Evolutionary conservation across 2,888 invertebrate genomes (phyloP).

Genomic region (Cepaea hortensis): DNA sequence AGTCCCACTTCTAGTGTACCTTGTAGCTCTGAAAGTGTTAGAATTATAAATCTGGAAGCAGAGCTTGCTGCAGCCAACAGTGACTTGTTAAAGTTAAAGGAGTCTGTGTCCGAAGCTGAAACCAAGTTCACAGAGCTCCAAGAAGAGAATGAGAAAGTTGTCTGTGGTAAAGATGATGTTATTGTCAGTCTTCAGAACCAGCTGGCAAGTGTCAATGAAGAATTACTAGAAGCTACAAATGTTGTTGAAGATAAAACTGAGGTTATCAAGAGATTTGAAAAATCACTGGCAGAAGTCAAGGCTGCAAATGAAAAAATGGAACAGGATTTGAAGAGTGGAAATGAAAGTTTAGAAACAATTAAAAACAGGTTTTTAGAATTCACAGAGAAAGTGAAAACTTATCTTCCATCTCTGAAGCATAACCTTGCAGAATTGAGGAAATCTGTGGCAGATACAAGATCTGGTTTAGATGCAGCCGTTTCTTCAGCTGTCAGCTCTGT

Average conservation of each 20-base stretch:
- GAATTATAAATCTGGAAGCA: constrained; percentile 19
- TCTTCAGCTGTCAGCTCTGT: constrained; percentile 19
- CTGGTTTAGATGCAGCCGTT: constrained; percentile 13
- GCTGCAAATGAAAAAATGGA: background rate
- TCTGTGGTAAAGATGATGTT: constrained; percentile 11
- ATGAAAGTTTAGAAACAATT: constrained; percentile 21
- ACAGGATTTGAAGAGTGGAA: constrained; percentile 11
- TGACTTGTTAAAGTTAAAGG: constrained; percentile 22
- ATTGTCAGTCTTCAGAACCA: constrained; percentile 28
- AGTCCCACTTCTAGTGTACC: background rate
- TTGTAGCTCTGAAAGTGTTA: background rate
- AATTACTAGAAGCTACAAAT: constrained; percentile 1
- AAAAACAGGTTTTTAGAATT: constrained; percentile 20
- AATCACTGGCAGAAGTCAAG: background rate
- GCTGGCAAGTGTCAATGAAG: background rate
- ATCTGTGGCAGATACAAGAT: constrained; percentile 12
- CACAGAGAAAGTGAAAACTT: constrained; percentile 17
- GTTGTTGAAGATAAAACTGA: background rate
- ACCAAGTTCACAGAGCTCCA: background rate
- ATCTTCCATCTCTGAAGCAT: constrained; percentile 32
- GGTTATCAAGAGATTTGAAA: constrained; percentile 18
- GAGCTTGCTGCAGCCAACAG: background rate
- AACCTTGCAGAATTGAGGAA: constrained; percentile 32
- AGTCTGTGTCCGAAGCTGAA: constrained; percentile 22
- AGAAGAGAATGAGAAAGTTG: constrained; percentile 8